These are phyloP conservation scores for Camarhynchus parvulus DNA, from an alignment of 2,113 vertebrate species.

Conservation along the genomic window DNA sequence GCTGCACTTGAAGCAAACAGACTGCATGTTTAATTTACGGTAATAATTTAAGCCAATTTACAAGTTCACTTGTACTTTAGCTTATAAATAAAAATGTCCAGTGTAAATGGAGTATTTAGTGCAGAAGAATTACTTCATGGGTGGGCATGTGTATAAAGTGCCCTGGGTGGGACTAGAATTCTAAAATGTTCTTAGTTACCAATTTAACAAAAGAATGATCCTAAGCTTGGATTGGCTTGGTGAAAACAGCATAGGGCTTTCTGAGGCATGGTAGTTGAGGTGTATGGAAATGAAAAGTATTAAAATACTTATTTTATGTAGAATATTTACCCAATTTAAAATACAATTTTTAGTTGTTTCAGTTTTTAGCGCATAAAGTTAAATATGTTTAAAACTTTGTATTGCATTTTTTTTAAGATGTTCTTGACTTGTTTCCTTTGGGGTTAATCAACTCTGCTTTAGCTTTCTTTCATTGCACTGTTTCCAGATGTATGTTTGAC, in stretches of 20 bases:
- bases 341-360: not conserved
- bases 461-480: not conserved
- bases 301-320: not conserved
- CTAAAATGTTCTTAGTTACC: not conserved
- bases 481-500: not conserved
- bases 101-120: not conserved
- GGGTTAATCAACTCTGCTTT: not conserved
- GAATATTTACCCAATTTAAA: not conserved
- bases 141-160: not conserved
- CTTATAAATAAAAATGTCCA: not conserved
- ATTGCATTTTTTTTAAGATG: not conserved
- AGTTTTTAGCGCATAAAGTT: not conserved
- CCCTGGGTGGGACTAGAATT: not conserved
- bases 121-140: not conserved
- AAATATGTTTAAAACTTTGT: not conserved
- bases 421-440: not conserved
- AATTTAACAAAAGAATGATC: conserved; percentile 33
- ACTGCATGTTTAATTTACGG: not conserved
- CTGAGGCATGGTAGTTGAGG: conserved; percentile 60
- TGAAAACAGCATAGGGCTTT: conserved; percentile 65
- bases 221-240: not conserved
- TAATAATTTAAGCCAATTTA: not conserved
- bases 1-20: not conserved
- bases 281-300: conserved; percentile 62
- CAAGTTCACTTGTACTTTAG: not conserved